Evolutionary conservation across 2,113 vertebrate genomes (phyloP).

Genomic region (Hymenochirus boettgeri): DNA sequence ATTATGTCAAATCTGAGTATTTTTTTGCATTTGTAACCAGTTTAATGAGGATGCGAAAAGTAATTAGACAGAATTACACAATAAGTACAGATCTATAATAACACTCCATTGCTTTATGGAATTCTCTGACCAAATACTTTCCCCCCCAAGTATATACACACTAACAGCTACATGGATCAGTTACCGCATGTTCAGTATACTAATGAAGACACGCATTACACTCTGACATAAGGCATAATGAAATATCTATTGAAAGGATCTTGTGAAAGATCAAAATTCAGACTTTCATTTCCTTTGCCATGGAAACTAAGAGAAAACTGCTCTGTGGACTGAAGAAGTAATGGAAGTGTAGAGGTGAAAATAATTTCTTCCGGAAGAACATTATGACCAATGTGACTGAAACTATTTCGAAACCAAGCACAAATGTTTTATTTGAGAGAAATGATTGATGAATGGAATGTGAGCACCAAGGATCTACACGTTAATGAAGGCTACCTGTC

Average conservation of each 20-base stretch:
- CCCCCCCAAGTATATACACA: too few relatives aligned
- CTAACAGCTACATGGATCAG: neutral
- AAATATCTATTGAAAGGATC: constrained; percentile 7
- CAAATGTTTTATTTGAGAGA: constrained; percentile 7
- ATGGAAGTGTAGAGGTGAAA: constrained; percentile 8
- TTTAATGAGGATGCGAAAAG: too few relatives aligned
- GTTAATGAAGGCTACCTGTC: neutral
- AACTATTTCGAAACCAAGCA: neutral
- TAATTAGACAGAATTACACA: too few relatives aligned
- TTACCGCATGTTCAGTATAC: neutral
- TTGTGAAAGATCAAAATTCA: constrained; percentile 5
- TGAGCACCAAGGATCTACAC: neutral
- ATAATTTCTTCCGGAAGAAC: neutral
- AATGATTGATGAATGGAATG: neutral
- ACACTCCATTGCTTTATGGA: too few relatives aligned
- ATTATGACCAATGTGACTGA: constrained; percentile 6
- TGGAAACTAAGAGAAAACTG: constrained; percentile 16
- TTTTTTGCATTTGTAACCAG: too few relatives aligned
- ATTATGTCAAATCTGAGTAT: too few relatives aligned
- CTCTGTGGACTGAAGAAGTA: constrained; percentile 5
- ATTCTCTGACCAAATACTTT: too few relatives aligned
- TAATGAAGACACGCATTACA: constrained; percentile 22
- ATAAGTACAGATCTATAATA: too few relatives aligned
- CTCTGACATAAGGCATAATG: constrained; percentile 27
- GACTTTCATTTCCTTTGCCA: constrained; percentile 21